These are phyloP conservation scores for Muscicapa striata DNA, from an alignment of 2,797 vertebrate species.

Conservation along the genomic window DNA sequence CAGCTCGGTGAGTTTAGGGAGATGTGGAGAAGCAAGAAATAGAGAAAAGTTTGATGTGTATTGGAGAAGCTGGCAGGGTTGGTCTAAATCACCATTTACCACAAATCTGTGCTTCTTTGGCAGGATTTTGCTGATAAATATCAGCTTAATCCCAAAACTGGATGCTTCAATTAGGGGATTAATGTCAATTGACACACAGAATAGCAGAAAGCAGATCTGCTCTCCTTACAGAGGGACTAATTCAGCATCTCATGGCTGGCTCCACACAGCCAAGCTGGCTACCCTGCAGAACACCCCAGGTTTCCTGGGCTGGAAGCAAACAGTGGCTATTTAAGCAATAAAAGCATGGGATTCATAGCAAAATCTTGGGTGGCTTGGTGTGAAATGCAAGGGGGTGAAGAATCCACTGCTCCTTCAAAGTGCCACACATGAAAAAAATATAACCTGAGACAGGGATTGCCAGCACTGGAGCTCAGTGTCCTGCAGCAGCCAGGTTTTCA, in stretches of 20 bases:
- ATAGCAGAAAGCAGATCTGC: slow-evolving; percentile 12
- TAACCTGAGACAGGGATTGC: neutral
- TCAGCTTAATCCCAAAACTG: slow-evolving; percentile 44
- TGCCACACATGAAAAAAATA: neutral
- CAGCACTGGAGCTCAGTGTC: neutral
- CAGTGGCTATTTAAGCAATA: neutral
- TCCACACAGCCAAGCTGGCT: slow-evolving; percentile 5
- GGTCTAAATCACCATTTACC: slow-evolving; percentile 44
- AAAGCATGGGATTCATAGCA: neutral
- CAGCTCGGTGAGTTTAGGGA: neutral
- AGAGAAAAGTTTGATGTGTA: neutral
- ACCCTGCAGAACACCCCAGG: neutral
- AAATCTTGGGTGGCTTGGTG: neutral
- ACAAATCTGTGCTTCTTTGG: slow-evolving; percentile 13
- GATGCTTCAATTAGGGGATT: slow-evolving; percentile 67
- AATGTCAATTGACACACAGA: neutral
- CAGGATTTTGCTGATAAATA: slow-evolving; percentile 58
- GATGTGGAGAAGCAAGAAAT: neutral
- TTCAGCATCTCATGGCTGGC: neutral
- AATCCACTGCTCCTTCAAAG: neutral
- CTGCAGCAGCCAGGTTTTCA: neutral
- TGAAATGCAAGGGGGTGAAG: neutral
- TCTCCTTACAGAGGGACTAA: neutral
- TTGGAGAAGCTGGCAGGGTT: neutral
- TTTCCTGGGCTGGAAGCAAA: neutral